Percentiles rank a stretch among this genome's conserved stretches.
These are phyloP conservation scores for Spondyliosoma cantharus DNA, from an alignment of 2,797 vertebrate species.

Conservation along the genomic window DNA sequence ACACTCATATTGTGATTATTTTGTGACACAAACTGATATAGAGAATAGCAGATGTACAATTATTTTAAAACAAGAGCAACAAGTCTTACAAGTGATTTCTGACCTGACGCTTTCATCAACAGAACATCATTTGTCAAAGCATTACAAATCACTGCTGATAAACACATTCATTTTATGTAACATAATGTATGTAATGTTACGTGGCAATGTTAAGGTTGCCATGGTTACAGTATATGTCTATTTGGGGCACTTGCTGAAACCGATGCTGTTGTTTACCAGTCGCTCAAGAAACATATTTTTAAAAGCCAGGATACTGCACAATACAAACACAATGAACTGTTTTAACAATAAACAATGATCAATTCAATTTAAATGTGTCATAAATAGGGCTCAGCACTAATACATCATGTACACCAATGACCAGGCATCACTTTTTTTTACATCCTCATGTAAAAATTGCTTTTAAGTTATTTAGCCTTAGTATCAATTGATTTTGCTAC, in stretches of 20 bases:
- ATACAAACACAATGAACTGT: neutral
- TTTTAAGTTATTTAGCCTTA: neutral
- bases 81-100: neutral
- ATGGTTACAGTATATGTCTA: neutral
- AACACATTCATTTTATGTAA: neutral
- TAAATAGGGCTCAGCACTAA: neutral
- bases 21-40: neutral
- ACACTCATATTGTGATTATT: neutral
- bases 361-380: neutral
- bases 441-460: neutral
- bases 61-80: neutral
- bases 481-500: neutral
- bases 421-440: neutral
- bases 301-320: neutral
- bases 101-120: neutral
- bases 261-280: neutral
- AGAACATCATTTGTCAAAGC: neutral
- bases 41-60: neutral
- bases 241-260: neutral
- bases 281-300: neutral
- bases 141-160: neutral
- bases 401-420: neutral
- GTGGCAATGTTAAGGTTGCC: neutral
- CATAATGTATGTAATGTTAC: neutral
- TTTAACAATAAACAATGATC: conserved; percentile 2